Evolutionary conservation across 2,797 vertebrate species (phyloP), one percentile per base, ranked within the genome.

Genomic region (Oreochromis grahami): DNA sequence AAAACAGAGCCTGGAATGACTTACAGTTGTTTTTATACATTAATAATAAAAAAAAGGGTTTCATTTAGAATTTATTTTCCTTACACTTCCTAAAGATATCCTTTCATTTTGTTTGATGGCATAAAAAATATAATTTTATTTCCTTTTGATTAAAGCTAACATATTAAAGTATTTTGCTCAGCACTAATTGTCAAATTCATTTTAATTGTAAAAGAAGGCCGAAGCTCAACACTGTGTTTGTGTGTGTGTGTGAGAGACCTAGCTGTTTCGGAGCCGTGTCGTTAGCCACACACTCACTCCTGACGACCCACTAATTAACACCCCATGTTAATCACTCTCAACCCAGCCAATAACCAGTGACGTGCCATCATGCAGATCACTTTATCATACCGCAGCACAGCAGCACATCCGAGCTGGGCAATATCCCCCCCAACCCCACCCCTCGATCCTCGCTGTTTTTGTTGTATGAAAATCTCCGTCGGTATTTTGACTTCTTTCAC

Each of bases 241-340:
- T 90, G 88, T 91, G 87, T 93, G 86, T 93, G 82, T 91, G 45
- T 82, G 85, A 94, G 90, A 81, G 93, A 87, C 86, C 24, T 81
- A 87, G 93, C 90, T 88, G 80, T 87, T 72, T 92, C 74, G 5
- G 88, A 88, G 89, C 78, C 76, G 53, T 90, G 93, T 91, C 82
- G 87, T 95, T 92, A 78, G 91, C 94, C 91, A 80, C 93, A 93
- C 95, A 91, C 94, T 81, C 93, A 91, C 90, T 94, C 92, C 86
- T 83, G 81, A 83, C 92, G 89, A 94, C 92, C 94, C 77, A 29
- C 93, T 95, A 95, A 95, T 96, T 96, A 96, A 95, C 95, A 95
- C 93, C 93, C 95, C 93, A 93, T 94, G 93, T 95, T 96, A 96
- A 96, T 96, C 94, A 95, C 94, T 94, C 91, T 91, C 92, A 90